A percentile compares a stretch with the other conserved stretches of the same genome.
Evolutionary conservation across 2,888 invertebrate genomes (phyloP).

Genomic region (Chymomyza amoena): DNA sequence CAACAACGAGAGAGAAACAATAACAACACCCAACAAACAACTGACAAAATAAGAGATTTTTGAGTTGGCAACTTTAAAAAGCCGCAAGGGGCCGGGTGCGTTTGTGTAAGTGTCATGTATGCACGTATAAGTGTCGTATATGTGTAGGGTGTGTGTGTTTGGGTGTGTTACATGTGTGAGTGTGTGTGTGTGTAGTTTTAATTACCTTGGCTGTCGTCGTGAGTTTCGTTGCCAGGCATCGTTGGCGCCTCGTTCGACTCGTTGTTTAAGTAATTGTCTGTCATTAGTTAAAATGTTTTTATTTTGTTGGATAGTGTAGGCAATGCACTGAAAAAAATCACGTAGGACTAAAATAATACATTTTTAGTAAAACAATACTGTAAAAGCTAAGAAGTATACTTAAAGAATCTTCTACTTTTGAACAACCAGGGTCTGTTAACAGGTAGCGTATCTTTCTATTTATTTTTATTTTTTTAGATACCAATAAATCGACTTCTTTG

Average conservation of each 20-base stretch:
- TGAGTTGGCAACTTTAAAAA: slow-evolving; percentile 63
- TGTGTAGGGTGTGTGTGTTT: neutral
- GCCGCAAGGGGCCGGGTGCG: slow-evolving; percentile 21
- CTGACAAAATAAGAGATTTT: slow-evolving; percentile 51
- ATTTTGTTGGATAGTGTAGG: slow-evolving; percentile 46
- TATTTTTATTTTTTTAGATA: no score
- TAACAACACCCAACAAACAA: slow-evolving; percentile 25
- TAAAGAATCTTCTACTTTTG: no score
- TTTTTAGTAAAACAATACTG: no score
- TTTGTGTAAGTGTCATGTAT: neutral
- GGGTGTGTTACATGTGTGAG: neutral
- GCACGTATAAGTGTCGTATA: no score
- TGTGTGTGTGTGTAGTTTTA: slow-evolving; percentile 53
- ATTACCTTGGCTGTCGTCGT: slow-evolving; percentile 53
- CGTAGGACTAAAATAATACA: no score
- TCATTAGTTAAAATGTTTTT: slow-evolving; percentile 74
- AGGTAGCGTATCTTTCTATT: no score
- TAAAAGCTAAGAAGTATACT: no score
- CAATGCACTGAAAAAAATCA: neutral
- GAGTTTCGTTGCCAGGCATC: slow-evolving; percentile 25
- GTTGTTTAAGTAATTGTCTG: slow-evolving; percentile 74
- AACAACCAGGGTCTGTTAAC: no score
- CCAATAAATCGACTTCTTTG: no score
- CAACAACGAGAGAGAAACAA: slow-evolving; percentile 40
- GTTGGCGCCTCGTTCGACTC: slow-evolving; percentile 47